Base-by-base conservation (phyloP, 2,113 vertebrate genomes). In the Rhodinocichla rosea region DNA sequence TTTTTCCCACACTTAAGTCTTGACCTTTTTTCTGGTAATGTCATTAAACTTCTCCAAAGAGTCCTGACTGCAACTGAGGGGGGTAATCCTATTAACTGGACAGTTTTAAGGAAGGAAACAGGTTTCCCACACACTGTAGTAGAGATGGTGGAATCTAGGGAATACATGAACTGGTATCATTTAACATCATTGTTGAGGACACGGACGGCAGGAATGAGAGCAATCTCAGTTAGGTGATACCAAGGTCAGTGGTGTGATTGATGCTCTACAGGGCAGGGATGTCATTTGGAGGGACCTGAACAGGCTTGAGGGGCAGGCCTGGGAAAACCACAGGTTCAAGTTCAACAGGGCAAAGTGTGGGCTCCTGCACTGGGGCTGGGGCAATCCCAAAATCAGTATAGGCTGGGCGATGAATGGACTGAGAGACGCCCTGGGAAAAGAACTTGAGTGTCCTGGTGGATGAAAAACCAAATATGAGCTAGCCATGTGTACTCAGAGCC, bases 351-450 rank as follows among this genome's bases (percentile, higher is more conserved):
- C 18, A 7, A 63, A n/a, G 18, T 28, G 15, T 16, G 39, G 37
- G 16, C 3, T 50, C 15, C 74, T 55, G 35, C 20, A 55, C 4
- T 0, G 6, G 23, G 23, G n/a, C 1, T 5, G 1, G 26, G 23
- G 24, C n/a, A 87, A 84, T 30, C 27, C 15, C 24, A 28, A 21
- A 11, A 80, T 14, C 0, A 1, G 13, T 39, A 79, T 1, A 62
- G 18, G 7, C 47, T 71, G 37, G 11, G 4, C 2, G 12, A 22
- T 6, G 30, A 83, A 6, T 26, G 10, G 21, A 60, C 11, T 44
- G 12, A 70, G 10, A 87, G 17, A 32, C 26, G 30, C 18, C 11
- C 11, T 71, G 37, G 14, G 55, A 14, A 30, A 42, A 83, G 15
- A 37, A 27, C 60, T 9, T 52, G 30, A 28, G 12, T 9, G 11